Evolutionary conservation across 2,113 vertebrate species (phyloP).

Genomic region (Cryptomyrus ogoouensis): DNA sequence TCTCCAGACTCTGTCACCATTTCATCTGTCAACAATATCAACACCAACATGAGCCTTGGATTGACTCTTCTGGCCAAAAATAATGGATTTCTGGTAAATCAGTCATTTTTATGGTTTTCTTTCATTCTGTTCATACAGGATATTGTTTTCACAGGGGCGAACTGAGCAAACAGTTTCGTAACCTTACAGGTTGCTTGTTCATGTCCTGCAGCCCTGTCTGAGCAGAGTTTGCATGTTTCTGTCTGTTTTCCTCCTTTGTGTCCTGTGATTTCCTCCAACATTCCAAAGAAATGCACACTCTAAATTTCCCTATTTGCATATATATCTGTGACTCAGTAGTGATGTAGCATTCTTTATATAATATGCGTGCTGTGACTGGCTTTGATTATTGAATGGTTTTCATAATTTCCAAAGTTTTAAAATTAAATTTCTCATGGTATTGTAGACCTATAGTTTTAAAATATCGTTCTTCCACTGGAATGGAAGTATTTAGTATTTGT

Average conservation of each 20-base stretch:
- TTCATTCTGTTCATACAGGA: background rate
- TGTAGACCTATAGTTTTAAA: background rate
- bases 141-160: background rate
- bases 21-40: conserved; percentile 70
- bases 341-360: background rate
- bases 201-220: background rate
- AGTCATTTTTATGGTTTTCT: background rate
- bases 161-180: background rate
- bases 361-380: background rate
- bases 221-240: background rate
- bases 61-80: conserved; percentile 68
- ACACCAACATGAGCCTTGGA: conserved; percentile 75
- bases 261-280: background rate
- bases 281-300: background rate
- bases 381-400: background rate
- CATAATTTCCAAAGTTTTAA: background rate
- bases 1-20: conserved; percentile 67
- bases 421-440: background rate
- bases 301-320: too few relatives aligned
- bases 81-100: conserved; percentile 68
- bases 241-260: background rate
- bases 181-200: background rate
- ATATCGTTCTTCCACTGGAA: background rate
- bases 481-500: background rate
- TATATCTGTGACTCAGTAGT: background rate